Evolutionary conservation across 2,888 invertebrate genomes (phyloP), one percentile per base, ranked within the genome.

Genomic region (Cordilura impudica): DNA sequence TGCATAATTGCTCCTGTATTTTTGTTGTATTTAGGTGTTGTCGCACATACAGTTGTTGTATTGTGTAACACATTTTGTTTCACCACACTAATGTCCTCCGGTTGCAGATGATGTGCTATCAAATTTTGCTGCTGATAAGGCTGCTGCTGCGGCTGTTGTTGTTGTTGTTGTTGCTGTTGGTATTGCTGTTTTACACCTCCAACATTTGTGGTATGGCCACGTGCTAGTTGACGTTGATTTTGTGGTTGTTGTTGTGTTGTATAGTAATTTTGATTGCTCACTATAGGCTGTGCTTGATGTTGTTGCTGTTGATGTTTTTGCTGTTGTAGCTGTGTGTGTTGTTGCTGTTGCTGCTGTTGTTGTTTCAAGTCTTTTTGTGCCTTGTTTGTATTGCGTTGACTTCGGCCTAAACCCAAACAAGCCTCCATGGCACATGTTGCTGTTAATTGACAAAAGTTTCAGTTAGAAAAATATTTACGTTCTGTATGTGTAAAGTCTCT

Each of bases 1-100:
- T 31, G 4, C 26, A 4, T 6, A 26, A 3, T 6, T 26, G 86
- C 83, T 23, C 86, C 84, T 47, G 93, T 94, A 87, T 94, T 94
- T 78, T 74, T 82, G 21, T 81, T 82, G 21, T 81, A 83, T 81
- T 86, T 87, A 84, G 80, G 83, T 82, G 80, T 81, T 81, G 83
- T 79, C 79, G 79, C 53, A 69, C 81, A 82, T 76, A 60, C 45
- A 18, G 75, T 29, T 69, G 67, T 10, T 63, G 81, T 65, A 81
- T 69, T 76, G 51, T 60, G 61, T 8, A 8, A 14, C 54, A 75
- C 70, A 78, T 78, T 81, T 56, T 76, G 81, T 45, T 66, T 66
- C 63, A 26, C 19, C 18, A 35, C 63, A 49, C 54, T 63, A n/a
- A 47, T 31, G 10, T 76, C 65, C 56, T 60, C 93, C 93, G 90